Evolutionary conservation across 1,140 invertebrate species (phyloP).

Genomic region (Thaumatotibia leucotreta): DNA sequence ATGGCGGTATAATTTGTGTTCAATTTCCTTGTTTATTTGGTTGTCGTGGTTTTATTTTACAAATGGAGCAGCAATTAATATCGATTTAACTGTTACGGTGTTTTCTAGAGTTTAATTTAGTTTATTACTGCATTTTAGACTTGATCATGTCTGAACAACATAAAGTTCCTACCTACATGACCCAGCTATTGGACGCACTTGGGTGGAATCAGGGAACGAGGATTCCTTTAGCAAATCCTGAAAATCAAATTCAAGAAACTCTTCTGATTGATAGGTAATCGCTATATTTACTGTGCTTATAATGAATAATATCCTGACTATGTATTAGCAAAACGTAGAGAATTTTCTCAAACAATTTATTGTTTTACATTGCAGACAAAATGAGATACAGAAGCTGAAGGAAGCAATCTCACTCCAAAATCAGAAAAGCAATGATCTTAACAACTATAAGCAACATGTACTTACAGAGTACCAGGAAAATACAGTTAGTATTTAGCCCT

Average conservation of each 20-base stretch:
- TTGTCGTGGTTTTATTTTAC: neutral
- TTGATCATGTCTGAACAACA: slow-evolving; percentile 36
- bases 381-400: slow-evolving; percentile 66
- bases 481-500: slow-evolving; percentile 56
- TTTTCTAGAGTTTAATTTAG: slow-evolving; percentile 19
- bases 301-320: no score
- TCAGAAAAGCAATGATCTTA: slow-evolving; percentile 67
- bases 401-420: slow-evolving; percentile 55
- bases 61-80: neutral
- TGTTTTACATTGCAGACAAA: slow-evolving; percentile 49
- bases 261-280: slow-evolving; percentile 56
- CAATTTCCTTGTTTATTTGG: neutral
- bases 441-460: slow-evolving; percentile 75
- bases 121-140: neutral
- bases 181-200: slow-evolving; percentile 81
- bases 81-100: slow-evolving; percentile 12
- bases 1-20: neutral
- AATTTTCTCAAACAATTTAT: neutral
- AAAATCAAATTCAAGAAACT: slow-evolving; percentile 81
- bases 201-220: slow-evolving; percentile 84
- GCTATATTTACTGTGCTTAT: no score
- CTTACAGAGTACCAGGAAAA: slow-evolving; percentile 77
- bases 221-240: slow-evolving; percentile 83
- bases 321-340: no score
- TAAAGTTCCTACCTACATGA: slow-evolving; percentile 66